A percentile compares a stretch with the other conserved stretches of the same genome.
Evolutionary conservation across 2,888 invertebrate genomes (phyloP).

Genomic region (Drosophila longiperda): DNA sequence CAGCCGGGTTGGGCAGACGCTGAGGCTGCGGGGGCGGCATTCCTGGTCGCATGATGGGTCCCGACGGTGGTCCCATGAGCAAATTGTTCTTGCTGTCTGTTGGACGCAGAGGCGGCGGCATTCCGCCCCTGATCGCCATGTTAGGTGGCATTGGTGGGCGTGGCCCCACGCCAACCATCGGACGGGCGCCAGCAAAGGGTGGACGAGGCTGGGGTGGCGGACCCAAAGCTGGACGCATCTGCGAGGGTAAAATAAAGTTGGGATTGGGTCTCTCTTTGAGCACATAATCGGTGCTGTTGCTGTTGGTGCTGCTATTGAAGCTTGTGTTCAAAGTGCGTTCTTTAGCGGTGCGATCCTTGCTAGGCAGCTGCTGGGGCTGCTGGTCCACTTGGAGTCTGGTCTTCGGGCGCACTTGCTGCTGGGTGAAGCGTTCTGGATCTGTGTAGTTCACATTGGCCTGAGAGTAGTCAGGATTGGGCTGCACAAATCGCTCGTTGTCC

Average conservation of each 20-base stretch:
- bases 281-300: conserved; percentile 24
- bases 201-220: conserved; percentile 77
- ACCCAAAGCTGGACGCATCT: conserved; percentile 81
- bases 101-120: conserved; percentile 83
- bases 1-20: conserved; percentile 67
- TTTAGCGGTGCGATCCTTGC: conserved; percentile 15
- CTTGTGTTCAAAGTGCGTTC: conserved; percentile 56
- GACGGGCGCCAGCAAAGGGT: conserved; percentile 75
- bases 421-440: conserved; percentile 5
- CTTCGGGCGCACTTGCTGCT: conserved; percentile 21
- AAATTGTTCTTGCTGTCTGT: conserved; percentile 86
- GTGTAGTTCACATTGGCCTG: conserved; percentile 15
- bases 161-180: conserved; percentile 76
- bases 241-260: conserved; percentile 67
- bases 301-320: conserved; percentile 27
- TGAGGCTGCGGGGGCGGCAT: conserved; percentile 70
- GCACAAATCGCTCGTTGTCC: not conserved
- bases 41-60: conserved; percentile 63
- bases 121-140: conserved; percentile 67
- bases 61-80: conserved; percentile 76
- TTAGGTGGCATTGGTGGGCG: conserved; percentile 81
- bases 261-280: conserved; percentile 43
- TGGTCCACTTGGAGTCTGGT: conserved; percentile 13
- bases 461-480: conserved; percentile 16
- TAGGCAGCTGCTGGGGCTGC: conserved; percentile 1